Evolutionary conservation across 2,113 vertebrate species (phyloP).

Genomic region (Dunckerocampus dactyliophorus): DNA sequence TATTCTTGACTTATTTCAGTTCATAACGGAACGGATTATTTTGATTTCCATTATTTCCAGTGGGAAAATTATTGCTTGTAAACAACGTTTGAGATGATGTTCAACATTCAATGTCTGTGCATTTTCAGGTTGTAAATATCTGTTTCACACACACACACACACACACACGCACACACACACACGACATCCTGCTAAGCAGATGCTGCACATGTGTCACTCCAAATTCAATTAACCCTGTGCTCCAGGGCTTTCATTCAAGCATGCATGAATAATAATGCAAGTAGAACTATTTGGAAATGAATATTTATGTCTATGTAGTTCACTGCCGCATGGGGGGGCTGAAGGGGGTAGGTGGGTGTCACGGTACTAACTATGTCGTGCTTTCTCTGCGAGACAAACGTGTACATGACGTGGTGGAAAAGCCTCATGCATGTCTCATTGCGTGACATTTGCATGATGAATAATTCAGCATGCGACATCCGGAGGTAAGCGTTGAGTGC

Average conservation of each 20-base stretch:
- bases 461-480: conserved; percentile 51
- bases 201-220: conserved; percentile 39
- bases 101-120: too few relatives aligned
- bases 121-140: too few relatives aligned
- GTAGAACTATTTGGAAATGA: conserved; percentile 50
- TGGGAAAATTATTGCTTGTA: too few relatives aligned
- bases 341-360: conserved; percentile 13
- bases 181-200: conserved; percentile 13
- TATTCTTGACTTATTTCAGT: too few relatives aligned
- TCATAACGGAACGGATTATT: too few relatives aligned
- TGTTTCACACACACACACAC: conserved; percentile 1
- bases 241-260: conserved; percentile 28
- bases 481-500: conserved; percentile 31
- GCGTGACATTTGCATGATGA: conserved; percentile 53
- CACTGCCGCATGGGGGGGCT: conserved; percentile 29
- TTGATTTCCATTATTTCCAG: too few relatives aligned
- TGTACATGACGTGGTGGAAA: conserved; percentile 30
- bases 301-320: conserved; percentile 56
- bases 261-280: conserved; percentile 50
- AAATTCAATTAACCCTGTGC: conserved; percentile 57
- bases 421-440: conserved; percentile 40
- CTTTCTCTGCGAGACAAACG: conserved; percentile 9
- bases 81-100: too few relatives aligned
- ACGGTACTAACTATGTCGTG: neutral
- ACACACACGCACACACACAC: conserved; percentile 4